Evolutionary conservation across 2,888 invertebrate species (phyloP).

Genomic region (Ecliptopera silaceata): DNA sequence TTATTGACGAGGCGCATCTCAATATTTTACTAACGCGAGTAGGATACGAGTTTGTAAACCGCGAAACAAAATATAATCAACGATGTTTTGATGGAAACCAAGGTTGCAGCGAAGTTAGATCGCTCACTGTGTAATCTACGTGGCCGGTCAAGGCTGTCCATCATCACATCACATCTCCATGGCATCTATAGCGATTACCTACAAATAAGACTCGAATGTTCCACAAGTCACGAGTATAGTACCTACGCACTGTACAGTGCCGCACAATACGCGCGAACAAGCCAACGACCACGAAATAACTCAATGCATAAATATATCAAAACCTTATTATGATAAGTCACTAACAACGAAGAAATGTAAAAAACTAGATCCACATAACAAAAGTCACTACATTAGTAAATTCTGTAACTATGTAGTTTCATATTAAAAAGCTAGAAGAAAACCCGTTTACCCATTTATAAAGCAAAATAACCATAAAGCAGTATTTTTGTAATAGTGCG

Average conservation of each 20-base stretch:
- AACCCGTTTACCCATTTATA: background rate
- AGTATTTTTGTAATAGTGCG: background rate
- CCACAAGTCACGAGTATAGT: slow-evolving; percentile 12
- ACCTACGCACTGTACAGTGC: background rate
- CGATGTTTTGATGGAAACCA: background rate
- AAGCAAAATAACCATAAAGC: background rate
- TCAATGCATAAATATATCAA: too few species aligned
- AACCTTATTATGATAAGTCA: too few species aligned
- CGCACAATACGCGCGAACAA: background rate
- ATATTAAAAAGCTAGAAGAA: too few species aligned
- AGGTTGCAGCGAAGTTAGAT: background rate
- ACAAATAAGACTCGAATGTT: slow-evolving; percentile 5
- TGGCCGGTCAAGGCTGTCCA: slow-evolving; percentile 9
- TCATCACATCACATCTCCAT: slow-evolving; percentile 5
- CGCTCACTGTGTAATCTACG: background rate
- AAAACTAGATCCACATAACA: too few species aligned
- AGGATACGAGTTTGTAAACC: too few species aligned
- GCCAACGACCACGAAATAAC: background rate
- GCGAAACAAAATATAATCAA: too few species aligned
- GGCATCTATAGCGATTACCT: background rate
- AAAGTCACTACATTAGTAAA: too few species aligned
- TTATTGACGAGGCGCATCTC: too few species aligned
- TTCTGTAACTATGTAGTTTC: too few species aligned
- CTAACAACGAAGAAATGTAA: too few species aligned
- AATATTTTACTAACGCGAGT: too few species aligned